These are phyloP conservation scores for Chymomyza caudatula DNA, from an alignment of 2,888 invertebrate species.

Conservation along the genomic window DNA sequence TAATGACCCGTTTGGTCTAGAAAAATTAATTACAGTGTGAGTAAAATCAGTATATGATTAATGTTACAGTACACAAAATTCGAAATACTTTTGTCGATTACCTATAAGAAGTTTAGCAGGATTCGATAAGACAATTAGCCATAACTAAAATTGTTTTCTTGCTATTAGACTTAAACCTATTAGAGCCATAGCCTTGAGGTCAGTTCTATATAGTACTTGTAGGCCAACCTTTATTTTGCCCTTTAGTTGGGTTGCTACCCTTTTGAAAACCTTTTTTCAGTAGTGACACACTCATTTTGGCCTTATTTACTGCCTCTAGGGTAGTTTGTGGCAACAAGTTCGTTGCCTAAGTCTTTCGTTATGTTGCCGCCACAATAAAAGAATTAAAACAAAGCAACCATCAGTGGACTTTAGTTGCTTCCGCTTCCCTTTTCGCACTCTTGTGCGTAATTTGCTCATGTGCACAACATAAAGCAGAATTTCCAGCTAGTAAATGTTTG, in stretches of 20 bases:
- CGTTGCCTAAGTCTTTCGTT: slow-evolving; percentile 2
- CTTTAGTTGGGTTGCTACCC: neutral
- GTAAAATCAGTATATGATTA: too few species aligned
- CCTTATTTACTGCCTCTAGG: slow-evolving; percentile 23
- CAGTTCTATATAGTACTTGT: neutral
- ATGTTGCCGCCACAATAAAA: slow-evolving; percentile 1
- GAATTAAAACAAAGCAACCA: neutral
- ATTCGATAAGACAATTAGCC: too few species aligned
- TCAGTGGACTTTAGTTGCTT: slow-evolving; percentile 42
- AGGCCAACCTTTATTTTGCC: neutral
- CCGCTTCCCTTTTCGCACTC: slow-evolving; percentile 53
- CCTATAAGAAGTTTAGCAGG: too few species aligned
- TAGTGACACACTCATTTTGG: slow-evolving; percentile 25
- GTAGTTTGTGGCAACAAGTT: neutral
- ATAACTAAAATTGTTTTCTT: too few species aligned
- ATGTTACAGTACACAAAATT: too few species aligned
- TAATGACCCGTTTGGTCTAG: too few species aligned
- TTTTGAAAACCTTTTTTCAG: neutral
- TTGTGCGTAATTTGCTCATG: slow-evolving; percentile 24
- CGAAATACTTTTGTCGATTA: too few species aligned
- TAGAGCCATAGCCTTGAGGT: neutral
- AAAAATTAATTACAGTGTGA: too few species aligned
- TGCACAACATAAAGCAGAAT: slow-evolving; percentile 1
- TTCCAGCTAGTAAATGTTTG: slow-evolving; percentile 42
- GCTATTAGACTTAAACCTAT: neutral